These are phyloP conservation scores for Asbolus verrucosus DNA, from an alignment of 1,140 invertebrate genomes.

Conservation along the genomic window DNA sequence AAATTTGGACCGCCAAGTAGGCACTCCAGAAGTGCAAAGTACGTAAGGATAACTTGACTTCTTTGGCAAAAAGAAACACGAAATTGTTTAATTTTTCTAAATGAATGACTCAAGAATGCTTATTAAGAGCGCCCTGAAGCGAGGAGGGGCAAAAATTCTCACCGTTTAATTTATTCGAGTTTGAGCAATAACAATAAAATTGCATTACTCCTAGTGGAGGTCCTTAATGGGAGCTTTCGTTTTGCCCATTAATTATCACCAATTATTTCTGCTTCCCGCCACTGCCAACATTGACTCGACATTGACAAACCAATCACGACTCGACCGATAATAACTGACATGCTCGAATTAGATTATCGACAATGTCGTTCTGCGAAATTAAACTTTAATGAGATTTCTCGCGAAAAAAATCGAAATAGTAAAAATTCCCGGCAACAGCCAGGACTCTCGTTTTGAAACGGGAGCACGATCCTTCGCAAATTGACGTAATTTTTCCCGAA, in stretches of 20 bases:
- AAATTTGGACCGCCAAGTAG: no score
- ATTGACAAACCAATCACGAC: slow-evolving; percentile 30
- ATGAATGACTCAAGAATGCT: no score
- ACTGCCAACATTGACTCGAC: background rate
- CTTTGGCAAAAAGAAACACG: no score
- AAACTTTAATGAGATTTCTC: slow-evolving; percentile 18
- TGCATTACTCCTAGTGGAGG: slow-evolving; percentile 2
- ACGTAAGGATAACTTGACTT: no score
- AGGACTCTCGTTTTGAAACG: background rate
- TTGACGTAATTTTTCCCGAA: background rate
- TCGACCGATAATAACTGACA: slow-evolving; percentile 18
- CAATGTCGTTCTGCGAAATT: slow-evolving; percentile 14
- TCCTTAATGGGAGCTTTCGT: background rate
- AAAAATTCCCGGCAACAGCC: background rate
- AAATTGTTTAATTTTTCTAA: no score
- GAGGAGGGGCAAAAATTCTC: no score
- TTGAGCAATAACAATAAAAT: slow-evolving; percentile 24
- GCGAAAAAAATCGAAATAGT: background rate
- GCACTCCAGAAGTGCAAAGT: no score
- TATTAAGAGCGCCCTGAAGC: no score
- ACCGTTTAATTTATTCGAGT: slow-evolving; percentile 1
- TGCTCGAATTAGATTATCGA: slow-evolving; percentile 14
- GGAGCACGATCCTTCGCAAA: background rate
- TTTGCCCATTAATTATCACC: slow-evolving; percentile 27
- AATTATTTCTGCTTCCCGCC: slow-evolving; percentile 28